These are phyloP conservation scores for Microchrysa polita DNA, from an alignment of 2,888 invertebrate genomes.

Conservation along the genomic window DNA sequence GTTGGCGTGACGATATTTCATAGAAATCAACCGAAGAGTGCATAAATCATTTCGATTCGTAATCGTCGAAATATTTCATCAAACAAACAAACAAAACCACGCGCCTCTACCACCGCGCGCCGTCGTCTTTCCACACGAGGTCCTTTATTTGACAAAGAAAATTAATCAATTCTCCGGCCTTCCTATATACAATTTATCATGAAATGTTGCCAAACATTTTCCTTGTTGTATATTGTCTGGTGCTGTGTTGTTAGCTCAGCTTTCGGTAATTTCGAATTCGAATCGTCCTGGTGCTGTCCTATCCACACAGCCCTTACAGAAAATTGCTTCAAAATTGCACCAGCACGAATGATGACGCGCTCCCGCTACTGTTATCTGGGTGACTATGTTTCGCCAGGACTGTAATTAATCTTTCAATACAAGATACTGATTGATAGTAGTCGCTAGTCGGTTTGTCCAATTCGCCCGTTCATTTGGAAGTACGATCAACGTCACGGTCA, in stretches of 20 bases:
- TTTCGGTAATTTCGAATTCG: neutral
- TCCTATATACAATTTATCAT: conserved; percentile 36
- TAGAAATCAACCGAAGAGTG: conserved; percentile 2
- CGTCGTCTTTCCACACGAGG: conserved; percentile 32
- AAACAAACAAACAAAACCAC: conserved; percentile 38
- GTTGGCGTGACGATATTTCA: conserved; percentile 40
- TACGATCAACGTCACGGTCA: neutral
- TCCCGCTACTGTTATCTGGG: conserved; percentile 2
- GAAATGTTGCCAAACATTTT: conserved; percentile 17
- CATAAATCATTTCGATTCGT: conserved; percentile 39
- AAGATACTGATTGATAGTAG: conserved; percentile 12
- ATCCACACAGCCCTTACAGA: conserved; percentile 13
- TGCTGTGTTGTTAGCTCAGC: neutral
- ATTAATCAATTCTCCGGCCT: conserved; percentile 36
- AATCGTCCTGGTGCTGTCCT: neutral
- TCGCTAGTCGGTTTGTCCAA: conserved; percentile 4
- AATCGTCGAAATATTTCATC: conserved; percentile 42
- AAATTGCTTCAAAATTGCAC: conserved; percentile 17
- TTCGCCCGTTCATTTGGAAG: neutral
- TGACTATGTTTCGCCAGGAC: conserved; percentile 21
- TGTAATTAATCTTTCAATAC: conserved; percentile 33
- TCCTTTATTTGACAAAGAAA: conserved; percentile 39
- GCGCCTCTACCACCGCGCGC: no score
- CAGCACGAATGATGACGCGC: conserved; percentile 2
- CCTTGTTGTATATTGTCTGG: neutral